These are phyloP conservation scores for Coelinius sp. DNA, from an alignment of 2,888 invertebrate genomes.

Conservation along the genomic window DNA sequence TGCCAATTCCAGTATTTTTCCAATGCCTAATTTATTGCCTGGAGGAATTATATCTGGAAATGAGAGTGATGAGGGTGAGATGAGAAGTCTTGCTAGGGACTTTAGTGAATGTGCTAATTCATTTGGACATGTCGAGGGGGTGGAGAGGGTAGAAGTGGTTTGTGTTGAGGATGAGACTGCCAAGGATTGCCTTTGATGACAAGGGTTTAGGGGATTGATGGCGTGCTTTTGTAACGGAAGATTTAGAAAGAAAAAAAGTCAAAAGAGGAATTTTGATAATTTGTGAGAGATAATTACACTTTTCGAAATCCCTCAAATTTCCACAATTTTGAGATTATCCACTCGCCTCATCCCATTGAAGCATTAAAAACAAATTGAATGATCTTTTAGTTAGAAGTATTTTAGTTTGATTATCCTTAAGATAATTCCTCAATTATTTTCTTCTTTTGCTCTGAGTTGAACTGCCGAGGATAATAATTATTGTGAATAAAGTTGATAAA, in stretches of 20 bases:
- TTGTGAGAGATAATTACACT: background rate
- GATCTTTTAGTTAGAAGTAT: background rate
- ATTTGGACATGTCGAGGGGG: constrained; percentile 49
- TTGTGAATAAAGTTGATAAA: background rate
- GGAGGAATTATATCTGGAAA: constrained; percentile 46
- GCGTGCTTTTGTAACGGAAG: background rate
- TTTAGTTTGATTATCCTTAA: background rate
- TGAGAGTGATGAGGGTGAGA: constrained; percentile 59
- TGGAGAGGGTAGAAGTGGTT: no score
- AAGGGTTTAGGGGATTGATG: background rate
- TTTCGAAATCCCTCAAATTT: background rate
- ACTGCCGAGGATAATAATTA: constrained; percentile 10
- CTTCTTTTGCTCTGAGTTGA: background rate
- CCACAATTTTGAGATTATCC: background rate
- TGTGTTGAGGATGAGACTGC: background rate
- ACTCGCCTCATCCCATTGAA: background rate
- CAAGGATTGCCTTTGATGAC: constrained; percentile 1
- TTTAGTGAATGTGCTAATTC: constrained; percentile 65
- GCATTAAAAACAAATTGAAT: background rate
- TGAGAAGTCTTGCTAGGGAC: constrained; percentile 64
- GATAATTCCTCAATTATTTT: background rate
- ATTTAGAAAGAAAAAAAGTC: background rate
- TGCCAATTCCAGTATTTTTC: constrained; percentile 62
- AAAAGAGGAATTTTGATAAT: background rate
- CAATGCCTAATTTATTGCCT: constrained; percentile 41